Conservation (phyloP, 2,113 vertebrate species). For the Lonchura striata region DNA sequence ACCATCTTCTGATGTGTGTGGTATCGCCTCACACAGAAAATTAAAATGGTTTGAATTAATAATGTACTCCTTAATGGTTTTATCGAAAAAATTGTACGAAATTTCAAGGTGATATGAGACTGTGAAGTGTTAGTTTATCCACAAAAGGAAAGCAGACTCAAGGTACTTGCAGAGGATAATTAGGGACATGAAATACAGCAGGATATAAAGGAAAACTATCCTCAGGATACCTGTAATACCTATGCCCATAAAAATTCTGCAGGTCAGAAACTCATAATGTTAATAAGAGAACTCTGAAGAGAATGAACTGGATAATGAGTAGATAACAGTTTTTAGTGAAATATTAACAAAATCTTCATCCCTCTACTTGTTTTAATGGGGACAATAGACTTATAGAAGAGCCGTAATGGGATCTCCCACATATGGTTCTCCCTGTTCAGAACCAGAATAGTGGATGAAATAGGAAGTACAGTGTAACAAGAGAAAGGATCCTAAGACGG, state of each 20-base stretch:
- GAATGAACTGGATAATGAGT: not conserved
- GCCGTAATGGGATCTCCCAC: fast-evolving
- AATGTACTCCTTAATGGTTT: not conserved
- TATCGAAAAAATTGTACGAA: not conserved
- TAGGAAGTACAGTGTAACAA: not conserved
- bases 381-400: not conserved
- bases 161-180: not conserved
- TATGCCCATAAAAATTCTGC: not conserved
- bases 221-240: not conserved
- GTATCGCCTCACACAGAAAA: not conserved
- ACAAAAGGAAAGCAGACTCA: not conserved
- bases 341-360: not conserved
- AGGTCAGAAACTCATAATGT: not conserved
- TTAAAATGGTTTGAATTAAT: not conserved
- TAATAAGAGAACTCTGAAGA: not conserved
- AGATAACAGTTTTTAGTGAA: not conserved
- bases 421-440: not conserved
- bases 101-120: not conserved
- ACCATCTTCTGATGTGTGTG: not conserved
- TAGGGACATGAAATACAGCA: not conserved
- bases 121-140: not conserved
- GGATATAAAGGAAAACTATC: not conserved
- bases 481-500: not conserved
- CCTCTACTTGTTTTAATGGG: not conserved
- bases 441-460: not conserved